Evolutionary conservation across 2,888 invertebrate species (phyloP).

Genomic region (Phorcus lineatus): DNA sequence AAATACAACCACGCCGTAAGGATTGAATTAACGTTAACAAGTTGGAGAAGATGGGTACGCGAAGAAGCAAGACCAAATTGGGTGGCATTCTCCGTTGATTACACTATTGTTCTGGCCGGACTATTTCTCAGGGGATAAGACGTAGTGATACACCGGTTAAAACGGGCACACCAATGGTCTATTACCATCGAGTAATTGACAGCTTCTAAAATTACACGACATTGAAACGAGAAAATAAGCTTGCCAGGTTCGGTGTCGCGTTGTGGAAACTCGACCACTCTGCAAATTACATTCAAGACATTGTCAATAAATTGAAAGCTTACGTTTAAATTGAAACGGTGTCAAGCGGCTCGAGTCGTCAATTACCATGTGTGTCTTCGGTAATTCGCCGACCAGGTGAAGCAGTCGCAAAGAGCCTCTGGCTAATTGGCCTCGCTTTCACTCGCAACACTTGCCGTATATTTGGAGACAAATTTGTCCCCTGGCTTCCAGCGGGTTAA

Average conservation of each 20-base stretch:
- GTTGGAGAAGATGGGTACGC: background rate
- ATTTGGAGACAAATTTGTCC: no score
- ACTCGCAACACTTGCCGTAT: no score
- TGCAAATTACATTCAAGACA: slow-evolving; percentile 27
- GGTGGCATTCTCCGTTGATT: slow-evolving; percentile 7
- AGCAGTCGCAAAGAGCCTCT: background rate
- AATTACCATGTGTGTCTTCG: slow-evolving; percentile 19
- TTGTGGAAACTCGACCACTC: slow-evolving; percentile 11
- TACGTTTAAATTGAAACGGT: slow-evolving; percentile 25
- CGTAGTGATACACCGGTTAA: slow-evolving; percentile 3
- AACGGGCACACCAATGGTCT: slow-evolving; percentile 3
- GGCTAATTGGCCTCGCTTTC: slow-evolving; percentile 1
- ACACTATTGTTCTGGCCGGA: slow-evolving; percentile 16
- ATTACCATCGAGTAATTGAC: slow-evolving; percentile 22
- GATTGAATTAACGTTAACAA: slow-evolving; percentile 2
- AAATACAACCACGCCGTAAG: background rate
- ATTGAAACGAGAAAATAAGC: slow-evolving; percentile 28
- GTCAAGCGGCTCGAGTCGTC: slow-evolving; percentile 4
- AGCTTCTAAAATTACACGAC: slow-evolving; percentile 24
- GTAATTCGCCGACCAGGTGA: background rate
- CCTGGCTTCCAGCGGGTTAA: no score
- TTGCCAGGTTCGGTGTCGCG: slow-evolving; percentile 8
- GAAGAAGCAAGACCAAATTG: slow-evolving; percentile 2
- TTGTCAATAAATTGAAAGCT: slow-evolving; percentile 29
- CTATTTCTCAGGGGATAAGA: slow-evolving; percentile 12